Percentiles rank a stretch among this genome's conserved stretches.
These are phyloP conservation scores for Helogale parvula DNA, from an alignment of 2,113 vertebrate species.

Conservation along the genomic window DNA sequence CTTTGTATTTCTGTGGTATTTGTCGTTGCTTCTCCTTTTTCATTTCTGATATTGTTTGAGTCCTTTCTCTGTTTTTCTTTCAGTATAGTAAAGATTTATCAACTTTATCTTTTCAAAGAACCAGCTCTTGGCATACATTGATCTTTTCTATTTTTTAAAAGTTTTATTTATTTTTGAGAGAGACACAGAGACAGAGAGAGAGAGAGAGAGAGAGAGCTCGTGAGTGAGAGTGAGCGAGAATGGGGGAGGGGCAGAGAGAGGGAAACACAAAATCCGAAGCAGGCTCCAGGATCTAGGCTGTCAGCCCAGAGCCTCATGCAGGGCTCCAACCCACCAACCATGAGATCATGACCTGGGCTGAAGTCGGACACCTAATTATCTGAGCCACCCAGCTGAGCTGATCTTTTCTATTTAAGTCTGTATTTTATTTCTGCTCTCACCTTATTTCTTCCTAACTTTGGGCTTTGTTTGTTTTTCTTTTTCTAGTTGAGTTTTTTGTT, in stretches of 20 bases:
- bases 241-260: too few species aligned
- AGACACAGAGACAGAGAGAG: too few species aligned
- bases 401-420: not conserved
- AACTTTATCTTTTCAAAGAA: not conserved
- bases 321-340: too few species aligned
- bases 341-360: too few species aligned
- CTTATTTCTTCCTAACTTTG: not conserved
- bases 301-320: too few species aligned
- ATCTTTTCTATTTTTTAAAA: not conserved
- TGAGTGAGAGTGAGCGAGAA: rapidly evolving
- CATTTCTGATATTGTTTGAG: not conserved
- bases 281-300: too few species aligned
- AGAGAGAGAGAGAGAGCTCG: rapidly evolving
- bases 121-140: not conserved
- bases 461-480: not conserved
- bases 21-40: not conserved
- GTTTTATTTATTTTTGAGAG: too few species aligned
- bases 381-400: too few species aligned
- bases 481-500: not conserved
- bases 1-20: not conserved
- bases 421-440: not conserved
- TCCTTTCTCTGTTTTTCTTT: not conserved
- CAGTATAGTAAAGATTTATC: not conserved
- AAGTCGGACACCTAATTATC: too few species aligned
- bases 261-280: too few species aligned